Evolutionary conservation across 2,888 invertebrate genomes (phyloP).

Genomic region (Patella ulyssiponensis): DNA sequence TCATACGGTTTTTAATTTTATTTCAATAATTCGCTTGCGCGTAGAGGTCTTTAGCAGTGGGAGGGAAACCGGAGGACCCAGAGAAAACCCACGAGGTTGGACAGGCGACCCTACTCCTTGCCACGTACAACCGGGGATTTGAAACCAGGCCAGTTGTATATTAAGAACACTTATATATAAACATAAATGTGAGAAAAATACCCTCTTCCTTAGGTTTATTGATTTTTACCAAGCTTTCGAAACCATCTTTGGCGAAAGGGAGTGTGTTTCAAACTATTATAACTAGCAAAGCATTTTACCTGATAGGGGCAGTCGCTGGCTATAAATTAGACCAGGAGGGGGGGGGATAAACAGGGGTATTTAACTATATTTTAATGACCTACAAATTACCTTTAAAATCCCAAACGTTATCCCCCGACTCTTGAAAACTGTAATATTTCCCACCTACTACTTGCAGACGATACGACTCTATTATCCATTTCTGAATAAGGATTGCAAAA

Average conservation of each 20-base stretch:
- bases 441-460: neutral
- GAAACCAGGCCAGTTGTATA: neutral
- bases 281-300: neutral
- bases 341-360: neutral
- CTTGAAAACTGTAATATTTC: neutral
- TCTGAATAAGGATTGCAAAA: neutral
- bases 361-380: neutral
- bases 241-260: neutral
- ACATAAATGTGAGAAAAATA: neutral
- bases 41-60: too few relatives aligned
- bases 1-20: too few relatives aligned
- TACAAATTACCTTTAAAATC: neutral
- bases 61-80: too few relatives aligned
- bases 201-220: neutral
- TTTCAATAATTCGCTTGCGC: too few relatives aligned
- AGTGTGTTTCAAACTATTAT: neutral
- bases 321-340: neutral
- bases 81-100: too few relatives aligned
- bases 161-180: neutral
- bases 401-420: neutral
- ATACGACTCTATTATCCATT: neutral
- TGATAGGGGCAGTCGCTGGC: neutral
- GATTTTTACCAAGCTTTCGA: neutral
- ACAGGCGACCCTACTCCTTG: too few relatives aligned
- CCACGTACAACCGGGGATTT: too few relatives aligned